Base-by-base conservation (phyloP, 2,888 invertebrate genomes). In the Rhopalosiphum nymphaeae region DNA sequence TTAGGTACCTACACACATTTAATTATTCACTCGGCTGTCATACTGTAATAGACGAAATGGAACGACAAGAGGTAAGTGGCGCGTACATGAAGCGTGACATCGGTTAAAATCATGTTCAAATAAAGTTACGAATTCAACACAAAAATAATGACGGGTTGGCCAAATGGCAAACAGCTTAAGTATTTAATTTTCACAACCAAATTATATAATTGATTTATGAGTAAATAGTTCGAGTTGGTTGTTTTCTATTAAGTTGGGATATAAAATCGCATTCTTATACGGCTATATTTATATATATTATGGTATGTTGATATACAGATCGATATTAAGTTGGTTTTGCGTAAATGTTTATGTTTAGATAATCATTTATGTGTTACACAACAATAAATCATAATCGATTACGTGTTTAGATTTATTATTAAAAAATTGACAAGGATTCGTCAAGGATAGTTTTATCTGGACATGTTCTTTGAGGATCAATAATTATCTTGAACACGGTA, bases 11-110 rank as follows among this genome's bases (percentile, higher is more conserved):
- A 53, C n/a, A n/a, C n/a, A n/a, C n/a, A n/a, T 53, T 90, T n/a
- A 90, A 90, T 44, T 90, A 90, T 90, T 90, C 29, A 46, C 25
- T 57, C 29, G 46, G 29, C 44, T 90, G 67, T 67, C n/a, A 46
- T 67, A n/a, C 7, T 4, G 26, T 57, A 57, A 57, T 56, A 0
- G 26, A 67, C n/a, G 16, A n/a, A 2, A 5, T 46, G 21, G 21
- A 46, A 90, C 5, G 67, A 67, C 67, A 67, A n/a, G 25, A 61
- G n/a, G 46, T 67, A n/a, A 88, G n/a, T 53, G 10, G 36, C 13
- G 86, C 13, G 16, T 29, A 86, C 67, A 46, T 11, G 86, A 29
- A 86, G 16, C 67, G 25, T 85, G 85, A 44, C 42, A 85, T 85
- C 44, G 85, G 5, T 85, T 36, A 44, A 85, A 85, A 44, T 85